Evolutionary conservation across 2,888 invertebrate genomes (phyloP).

Genomic region (Cataglyphis altisquamis): DNA sequence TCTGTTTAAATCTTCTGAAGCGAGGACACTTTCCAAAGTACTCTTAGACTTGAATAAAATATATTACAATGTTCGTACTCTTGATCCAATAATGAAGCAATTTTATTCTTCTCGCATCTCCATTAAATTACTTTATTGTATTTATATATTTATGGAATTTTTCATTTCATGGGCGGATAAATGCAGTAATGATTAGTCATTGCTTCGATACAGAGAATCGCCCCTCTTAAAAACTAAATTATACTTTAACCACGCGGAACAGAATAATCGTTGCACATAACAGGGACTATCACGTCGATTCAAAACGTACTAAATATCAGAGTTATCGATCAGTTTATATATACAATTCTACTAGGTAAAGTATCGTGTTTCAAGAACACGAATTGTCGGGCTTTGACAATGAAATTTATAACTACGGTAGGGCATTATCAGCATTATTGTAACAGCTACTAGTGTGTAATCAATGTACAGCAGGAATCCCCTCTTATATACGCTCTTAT

Average conservation of each 20-base stretch:
- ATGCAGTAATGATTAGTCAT: conserved; percentile 32
- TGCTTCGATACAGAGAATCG: conserved; percentile 2
- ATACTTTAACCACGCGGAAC: conserved; percentile 3
- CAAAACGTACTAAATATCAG: not conserved
- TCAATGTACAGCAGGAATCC: not conserved
- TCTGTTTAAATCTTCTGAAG: conserved; percentile 25
- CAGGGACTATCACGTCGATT: not conserved
- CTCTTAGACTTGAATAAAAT: conserved; percentile 23
- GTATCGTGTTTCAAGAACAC: not conserved
- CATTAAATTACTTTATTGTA: conserved; percentile 35
- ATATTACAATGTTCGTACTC: not conserved
- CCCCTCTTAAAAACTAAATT: conserved; percentile 39
- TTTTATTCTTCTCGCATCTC: not conserved
- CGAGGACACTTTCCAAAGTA: conserved; percentile 5
- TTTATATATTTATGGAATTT: conserved; percentile 16
- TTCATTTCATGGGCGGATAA: conserved; percentile 4
- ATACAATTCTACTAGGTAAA: not conserved
- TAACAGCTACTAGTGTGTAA: not conserved
- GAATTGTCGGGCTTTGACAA: not conserved
- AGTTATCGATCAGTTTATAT: conserved; percentile 21
- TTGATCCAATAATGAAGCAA: conserved; percentile 20
- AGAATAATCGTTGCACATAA: conserved; percentile 23
- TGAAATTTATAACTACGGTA: conserved; percentile 21
- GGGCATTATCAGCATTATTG: not conserved
- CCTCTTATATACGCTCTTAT: not conserved